Base-by-base conservation (phyloP, 2,888 invertebrate species). In the Polyploca ridens region DNA sequence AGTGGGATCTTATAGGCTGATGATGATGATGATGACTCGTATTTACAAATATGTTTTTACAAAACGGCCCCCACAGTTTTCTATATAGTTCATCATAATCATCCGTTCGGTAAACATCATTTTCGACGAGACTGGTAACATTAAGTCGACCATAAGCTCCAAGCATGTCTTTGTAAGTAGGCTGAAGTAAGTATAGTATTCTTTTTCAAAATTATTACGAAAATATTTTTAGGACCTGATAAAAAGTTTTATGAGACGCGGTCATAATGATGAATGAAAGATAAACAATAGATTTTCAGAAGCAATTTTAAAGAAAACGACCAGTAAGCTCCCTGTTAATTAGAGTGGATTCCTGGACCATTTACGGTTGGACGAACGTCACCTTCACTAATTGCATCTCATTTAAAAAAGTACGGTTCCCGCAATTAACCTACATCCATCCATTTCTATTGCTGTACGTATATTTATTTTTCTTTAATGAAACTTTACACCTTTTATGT, bases 351-450 rank as follows among this genome's bases (percentile, higher is more conserved):
- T 82, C 75, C 77, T 77, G 76, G 76, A 71, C 79, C 80, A 77
- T 81, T 81, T 69, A 77, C 73, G 77, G 82, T 71, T 80, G 76
- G 76, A 74, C 71, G 78, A 68, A 65, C 72, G 81, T 78, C 79
- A 83, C 81, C 82, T 83, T 72, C 78, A 79, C 85, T 89, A 89
- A 89, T 89, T 89, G 88, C 88, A 79, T 79, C 86, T 87, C 87
- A 86, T 88, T 87, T 84, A 84, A 87, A 87, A 87, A 85, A 77
- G 71, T 76, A 69, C 81, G 67, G 76, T 77, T 77, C 79, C 78
- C 65, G 82, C 88, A 87, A 88, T 89, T 88, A 88, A 87, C 87
- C 89, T 73, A 86, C 79, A 88, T 89, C 72, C 79, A 88, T 89
- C 72, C 82, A 79, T 76, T 79, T 68, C 64, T 73, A 72, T 72